These are phyloP conservation scores for Pelecanoides urinatrix DNA, from an alignment of 2,113 vertebrate species.

Conservation along the genomic window DNA sequence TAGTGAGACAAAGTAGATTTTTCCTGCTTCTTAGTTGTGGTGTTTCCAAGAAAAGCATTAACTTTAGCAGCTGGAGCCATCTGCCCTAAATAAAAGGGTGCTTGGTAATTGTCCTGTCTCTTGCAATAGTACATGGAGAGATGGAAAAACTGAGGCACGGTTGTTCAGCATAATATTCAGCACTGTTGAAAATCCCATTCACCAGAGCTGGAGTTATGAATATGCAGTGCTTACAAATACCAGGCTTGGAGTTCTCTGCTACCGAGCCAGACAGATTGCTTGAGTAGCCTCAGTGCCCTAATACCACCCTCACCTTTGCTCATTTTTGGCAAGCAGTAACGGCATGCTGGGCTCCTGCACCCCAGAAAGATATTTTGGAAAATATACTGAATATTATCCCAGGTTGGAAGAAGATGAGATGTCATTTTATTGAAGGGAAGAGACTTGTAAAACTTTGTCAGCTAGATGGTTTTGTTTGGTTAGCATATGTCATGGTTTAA, in stretches of 20 bases:
- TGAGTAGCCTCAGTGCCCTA: background rate
- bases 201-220: background rate
- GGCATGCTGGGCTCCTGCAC: background rate
- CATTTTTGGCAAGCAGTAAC: accelerated
- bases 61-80: constrained; percentile 8
- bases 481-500: background rate
- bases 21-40: background rate
- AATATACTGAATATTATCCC: accelerated
- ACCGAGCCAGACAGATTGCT: background rate
- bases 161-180: background rate
- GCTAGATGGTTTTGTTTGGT: background rate
- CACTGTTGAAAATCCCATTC: background rate
- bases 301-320: background rate
- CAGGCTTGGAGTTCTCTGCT: background rate
- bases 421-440: background rate
- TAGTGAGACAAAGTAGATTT: background rate
- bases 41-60: constrained; percentile 45
- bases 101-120: background rate
- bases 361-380: background rate
- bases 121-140: background rate
- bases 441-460: background rate
- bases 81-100: background rate
- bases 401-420: background rate
- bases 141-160: background rate
- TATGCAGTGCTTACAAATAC: background rate